phyloP scores from a whole-genome alignment of 2,797 vertebrate species.

The Manis pentadactyla region DNA sequence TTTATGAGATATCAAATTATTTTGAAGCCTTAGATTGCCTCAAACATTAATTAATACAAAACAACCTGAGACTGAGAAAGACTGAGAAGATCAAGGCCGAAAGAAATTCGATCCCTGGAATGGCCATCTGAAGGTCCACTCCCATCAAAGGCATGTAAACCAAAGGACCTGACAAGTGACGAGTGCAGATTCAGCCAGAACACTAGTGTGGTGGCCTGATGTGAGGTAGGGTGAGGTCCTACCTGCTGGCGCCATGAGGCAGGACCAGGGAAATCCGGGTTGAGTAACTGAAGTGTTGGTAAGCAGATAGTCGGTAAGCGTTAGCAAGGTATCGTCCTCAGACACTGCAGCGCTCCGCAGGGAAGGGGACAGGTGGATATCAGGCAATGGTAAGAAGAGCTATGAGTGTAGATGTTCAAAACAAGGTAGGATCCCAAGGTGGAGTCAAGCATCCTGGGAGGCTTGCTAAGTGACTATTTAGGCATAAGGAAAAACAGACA shows the following conservation, averaged over 20 bases:
- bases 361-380: background rate
- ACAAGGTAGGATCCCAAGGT: background rate
- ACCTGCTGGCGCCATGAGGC: no score
- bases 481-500: background rate
- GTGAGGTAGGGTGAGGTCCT: rapidly evolving
- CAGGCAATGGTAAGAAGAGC: background rate
- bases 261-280: no score
- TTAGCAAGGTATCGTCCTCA: background rate
- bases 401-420: background rate
- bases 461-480: background rate
- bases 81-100: background rate
- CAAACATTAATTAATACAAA: background rate
- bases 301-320: no score
- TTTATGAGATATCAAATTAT: background rate
- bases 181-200: background rate
- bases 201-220: rapidly evolving
- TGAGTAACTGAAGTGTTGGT: no score
- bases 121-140: background rate
- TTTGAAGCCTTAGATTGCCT: background rate
- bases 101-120: background rate
- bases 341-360: rapidly evolving
- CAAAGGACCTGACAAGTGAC: background rate
- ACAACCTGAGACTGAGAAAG: background rate
- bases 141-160: no score
- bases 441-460: background rate